These are phyloP conservation scores for Hemithea aestivaria DNA, from an alignment of 2,888 invertebrate genomes.

Conservation along the genomic window DNA sequence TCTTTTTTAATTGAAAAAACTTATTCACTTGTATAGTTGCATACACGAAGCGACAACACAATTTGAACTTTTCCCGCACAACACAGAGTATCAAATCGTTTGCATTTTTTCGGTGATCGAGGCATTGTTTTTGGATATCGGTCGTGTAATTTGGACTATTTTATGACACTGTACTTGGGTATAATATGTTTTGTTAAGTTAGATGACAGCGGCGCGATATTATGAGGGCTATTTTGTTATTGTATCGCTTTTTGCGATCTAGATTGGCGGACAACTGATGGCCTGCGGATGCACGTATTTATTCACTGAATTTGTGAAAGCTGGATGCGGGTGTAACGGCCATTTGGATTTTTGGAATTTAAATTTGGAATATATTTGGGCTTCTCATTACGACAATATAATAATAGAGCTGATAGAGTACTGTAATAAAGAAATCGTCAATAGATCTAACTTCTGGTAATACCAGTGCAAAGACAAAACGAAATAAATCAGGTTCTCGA, in stretches of 20 bases:
- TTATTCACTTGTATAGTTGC: constrained; percentile 71
- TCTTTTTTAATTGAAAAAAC: constrained; percentile 72
- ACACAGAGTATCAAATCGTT: constrained; percentile 39
- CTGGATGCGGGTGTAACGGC: background rate
- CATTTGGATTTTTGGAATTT: too few relatives aligned
- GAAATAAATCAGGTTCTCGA: too few relatives aligned
- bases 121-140: constrained; percentile 72
- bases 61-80: constrained; percentile 33
- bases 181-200: constrained; percentile 57
- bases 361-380: too few relatives aligned
- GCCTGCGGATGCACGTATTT: constrained; percentile 12
- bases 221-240: constrained; percentile 39
- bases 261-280: constrained; percentile 28
- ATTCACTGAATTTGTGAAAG: constrained; percentile 8
- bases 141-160: constrained; percentile 69
- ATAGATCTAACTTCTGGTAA: too few relatives aligned
- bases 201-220: constrained; percentile 46
- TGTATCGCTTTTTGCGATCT: constrained; percentile 32
- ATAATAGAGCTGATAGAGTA: too few relatives aligned
- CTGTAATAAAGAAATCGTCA: too few relatives aligned
- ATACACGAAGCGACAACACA: constrained; percentile 45
- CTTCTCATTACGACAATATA: too few relatives aligned
- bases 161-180: constrained; percentile 63
- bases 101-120: constrained; percentile 38
- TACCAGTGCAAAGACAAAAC: too few relatives aligned